Base-by-base conservation (phyloP, 2,797 vertebrate species). In the Chelon labrosus region DNA sequence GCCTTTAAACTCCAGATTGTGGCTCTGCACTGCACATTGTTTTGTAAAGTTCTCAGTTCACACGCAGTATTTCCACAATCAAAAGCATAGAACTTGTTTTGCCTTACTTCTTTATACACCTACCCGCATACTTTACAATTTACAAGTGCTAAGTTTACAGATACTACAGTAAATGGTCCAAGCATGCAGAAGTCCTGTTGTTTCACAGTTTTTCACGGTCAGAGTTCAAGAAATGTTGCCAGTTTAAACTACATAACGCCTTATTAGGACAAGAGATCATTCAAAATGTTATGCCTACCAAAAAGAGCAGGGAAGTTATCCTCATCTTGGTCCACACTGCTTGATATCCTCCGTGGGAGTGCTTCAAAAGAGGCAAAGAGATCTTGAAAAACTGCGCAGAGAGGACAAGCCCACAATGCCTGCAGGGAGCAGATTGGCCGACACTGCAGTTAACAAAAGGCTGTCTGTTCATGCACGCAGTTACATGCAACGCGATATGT, bases 371-470 rank as follows among this genome's bases (percentile, higher is more conserved):
- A 44, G 25, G 38, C 19, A 60, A 25, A 63, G 13, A 7, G 19
- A 46, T 53, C 20, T n/a, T 7, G 53, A 49, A 19, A 37, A 56
- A 16, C 5, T 38, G 20, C 5, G 11, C 0, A 11, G 1, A 7
- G 17, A 60, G 55, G 77, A 82, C 86, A 61, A 31, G 71, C 89
- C 90, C 87, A 89, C 82, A 83, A 39, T 19, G 51, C 73, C 81
- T 73, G 50, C 64, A 82, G 84, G 84, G 50, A 74, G 46, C 42
- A 49, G 66, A 70, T 75, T 69, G 71, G 46, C 59, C 70, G 61
- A 63, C 38, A 49, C 10, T 41, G 12, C 25, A 54, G 31, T 11
- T 3, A 22, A 85, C 72, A 68, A 65, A 78, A 38, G 5, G 2
- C 12, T 35, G 44, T 44, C 22, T 87, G 31, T 79, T 59, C 12